Evolutionary conservation across 2,113 vertebrate species (phyloP).

Genomic region (Myotis brandtii): DNA sequence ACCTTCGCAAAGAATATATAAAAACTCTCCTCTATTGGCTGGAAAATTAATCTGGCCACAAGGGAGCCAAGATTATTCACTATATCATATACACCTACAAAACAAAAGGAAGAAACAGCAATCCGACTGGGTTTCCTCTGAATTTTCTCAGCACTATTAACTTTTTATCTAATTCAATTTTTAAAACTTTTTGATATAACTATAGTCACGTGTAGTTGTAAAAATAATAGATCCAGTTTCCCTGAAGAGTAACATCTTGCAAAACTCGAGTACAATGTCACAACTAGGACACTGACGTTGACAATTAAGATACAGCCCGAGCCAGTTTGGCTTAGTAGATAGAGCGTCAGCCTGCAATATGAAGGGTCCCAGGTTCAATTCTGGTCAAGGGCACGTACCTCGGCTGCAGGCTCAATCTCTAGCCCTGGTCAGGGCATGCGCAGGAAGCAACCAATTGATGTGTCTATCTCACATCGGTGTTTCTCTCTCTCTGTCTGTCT

Average conservation of each 20-base stretch:
- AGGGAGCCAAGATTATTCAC: slow-evolving; percentile 98
- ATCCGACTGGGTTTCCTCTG: slow-evolving; percentile 15
- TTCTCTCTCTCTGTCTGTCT: too few species aligned
- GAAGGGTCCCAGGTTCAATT: too few species aligned
- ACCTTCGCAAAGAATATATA: slow-evolving; percentile 98
- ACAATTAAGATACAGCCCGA: background rate
- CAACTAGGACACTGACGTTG: background rate
- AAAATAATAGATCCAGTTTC: background rate
- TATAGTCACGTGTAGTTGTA: background rate
- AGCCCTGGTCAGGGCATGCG: too few species aligned
- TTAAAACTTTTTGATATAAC: slow-evolving; percentile 15
- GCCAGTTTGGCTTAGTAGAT: too few species aligned
- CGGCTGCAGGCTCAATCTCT: too few species aligned
- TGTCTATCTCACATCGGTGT: too few species aligned
- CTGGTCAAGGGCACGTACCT: too few species aligned
- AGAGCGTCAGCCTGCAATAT: too few species aligned
- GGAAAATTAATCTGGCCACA: slow-evolving; percentile 96
- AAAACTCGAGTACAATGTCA: background rate
- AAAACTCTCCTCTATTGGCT: slow-evolving; percentile 98
- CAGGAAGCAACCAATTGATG: too few species aligned
- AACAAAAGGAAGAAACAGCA: slow-evolving; percentile 50
- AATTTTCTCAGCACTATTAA: slow-evolving; percentile 24
- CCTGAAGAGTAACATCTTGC: background rate
- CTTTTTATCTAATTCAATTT: slow-evolving; percentile 21
- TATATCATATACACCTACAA: slow-evolving; percentile 93